phyloP scores from a whole-genome alignment of 2,888 invertebrate genomes.

The Drosophila picticornis region DNA sequence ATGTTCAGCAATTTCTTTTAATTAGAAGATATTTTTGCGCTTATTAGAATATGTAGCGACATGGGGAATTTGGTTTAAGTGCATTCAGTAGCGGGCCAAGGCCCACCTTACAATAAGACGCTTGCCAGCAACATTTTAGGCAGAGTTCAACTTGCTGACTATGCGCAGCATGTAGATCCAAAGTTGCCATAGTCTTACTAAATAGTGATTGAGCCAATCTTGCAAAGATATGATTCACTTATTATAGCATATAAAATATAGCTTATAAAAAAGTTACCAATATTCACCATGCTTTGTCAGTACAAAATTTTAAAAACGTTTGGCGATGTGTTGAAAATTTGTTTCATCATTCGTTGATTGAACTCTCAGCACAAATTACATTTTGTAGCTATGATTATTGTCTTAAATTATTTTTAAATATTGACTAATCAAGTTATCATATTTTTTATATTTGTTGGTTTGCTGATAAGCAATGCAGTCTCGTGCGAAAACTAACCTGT shows the following conservation, averaged over 20 bases:
- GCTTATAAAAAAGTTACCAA: not conserved
- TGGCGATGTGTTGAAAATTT: not conserved
- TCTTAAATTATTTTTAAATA: not conserved
- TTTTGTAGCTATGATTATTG: not conserved
- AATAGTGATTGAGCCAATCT: not conserved
- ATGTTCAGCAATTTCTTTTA: conserved; percentile 61
- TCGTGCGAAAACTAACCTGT: conserved; percentile 51
- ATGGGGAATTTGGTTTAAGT: conserved; percentile 35
- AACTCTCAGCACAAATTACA: no score
- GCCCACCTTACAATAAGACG: conserved; percentile 37
- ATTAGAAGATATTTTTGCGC: conserved; percentile 68
- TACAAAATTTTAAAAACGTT: not conserved
- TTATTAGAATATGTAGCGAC: conserved; percentile 63
- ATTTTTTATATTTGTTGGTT: not conserved
- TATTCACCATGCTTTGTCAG: not conserved
- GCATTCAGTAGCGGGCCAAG: conserved; percentile 38
- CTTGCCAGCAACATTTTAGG: not conserved
- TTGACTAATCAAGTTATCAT: not conserved
- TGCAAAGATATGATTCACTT: not conserved
- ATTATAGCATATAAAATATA: not conserved
- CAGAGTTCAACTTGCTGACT: not conserved
- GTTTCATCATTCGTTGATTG: not conserved
- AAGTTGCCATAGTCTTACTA: not conserved
- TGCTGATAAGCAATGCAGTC: not conserved
- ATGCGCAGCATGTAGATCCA: not conserved